Conservation (phyloP, 2,888 invertebrate genomes). For the Tenthredo livida region DNA sequence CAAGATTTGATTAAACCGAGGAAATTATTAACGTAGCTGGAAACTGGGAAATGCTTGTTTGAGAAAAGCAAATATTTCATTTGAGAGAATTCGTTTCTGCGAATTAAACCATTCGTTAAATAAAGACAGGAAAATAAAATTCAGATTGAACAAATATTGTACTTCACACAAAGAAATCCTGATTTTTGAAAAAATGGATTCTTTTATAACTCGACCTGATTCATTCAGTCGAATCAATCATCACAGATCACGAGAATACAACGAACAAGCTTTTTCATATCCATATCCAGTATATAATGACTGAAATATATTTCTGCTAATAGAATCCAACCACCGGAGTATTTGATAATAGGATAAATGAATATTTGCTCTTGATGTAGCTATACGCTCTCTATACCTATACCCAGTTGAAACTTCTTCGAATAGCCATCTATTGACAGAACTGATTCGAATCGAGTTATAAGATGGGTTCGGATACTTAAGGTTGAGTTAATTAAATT, state of each 20-base stretch:
- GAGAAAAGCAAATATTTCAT: not conserved
- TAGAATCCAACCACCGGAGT: not conserved
- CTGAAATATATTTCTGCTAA: not conserved
- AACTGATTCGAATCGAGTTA: not conserved
- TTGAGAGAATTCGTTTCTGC: not conserved
- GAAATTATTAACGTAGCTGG: not conserved
- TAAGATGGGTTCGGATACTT: not conserved
- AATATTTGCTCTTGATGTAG: not conserved
- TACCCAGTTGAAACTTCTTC: not conserved
- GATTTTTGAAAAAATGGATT: not conserved
- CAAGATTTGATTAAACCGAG: not conserved
- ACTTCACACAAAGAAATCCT: not conserved
- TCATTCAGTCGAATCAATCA: not conserved
- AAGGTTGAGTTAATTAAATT: not conserved
- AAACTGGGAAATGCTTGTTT: not conserved
- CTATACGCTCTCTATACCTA: not conserved
- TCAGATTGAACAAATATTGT: not conserved
- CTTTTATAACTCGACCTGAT: not conserved
- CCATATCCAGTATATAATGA: not conserved
- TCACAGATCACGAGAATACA: not conserved
- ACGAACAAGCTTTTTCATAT: not conserved
- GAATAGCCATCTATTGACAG: not conserved
- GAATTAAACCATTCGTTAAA: not conserved
- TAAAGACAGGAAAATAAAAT: not conserved
- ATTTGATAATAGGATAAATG: not conserved